Evolutionary conservation across 2,113 vertebrate species (phyloP), one percentile per base, ranked within the genome.

Genomic region (Cololabis saira): DNA sequence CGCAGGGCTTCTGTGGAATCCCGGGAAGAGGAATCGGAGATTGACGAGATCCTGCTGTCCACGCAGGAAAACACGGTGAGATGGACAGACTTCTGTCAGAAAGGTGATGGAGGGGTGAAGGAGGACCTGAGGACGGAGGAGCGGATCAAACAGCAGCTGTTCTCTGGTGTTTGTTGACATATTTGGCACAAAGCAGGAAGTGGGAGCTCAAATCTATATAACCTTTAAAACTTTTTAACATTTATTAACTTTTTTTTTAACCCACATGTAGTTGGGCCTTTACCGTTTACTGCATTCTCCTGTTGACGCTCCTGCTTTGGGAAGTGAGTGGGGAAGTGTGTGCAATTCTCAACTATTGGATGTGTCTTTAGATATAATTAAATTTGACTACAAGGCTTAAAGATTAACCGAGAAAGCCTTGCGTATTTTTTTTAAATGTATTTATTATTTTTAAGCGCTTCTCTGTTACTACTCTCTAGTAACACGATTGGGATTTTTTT

Each of bases 161-260:
- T 92, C 79, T 93, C 92, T 2, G 91, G 92, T 0, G 90, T 93
- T 9, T 92, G 92, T 80, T 93, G 87, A 93, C 74, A 67, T 21
- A 54, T 58, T 30, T 44, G 67, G 59, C 18, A 43, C 52, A 51
- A 50, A 55, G 33, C 1, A 2, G 22, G 30, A 1, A 19, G 21
- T 64, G 17, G 27, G 48, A 1, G 61, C 40, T 14, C 27, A 76
- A 67, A 37, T 33, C 64, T 51, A 30, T 44, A 13, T 24, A 52
- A 33, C 43, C 19, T 11, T 3, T 49, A 61, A 63, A 45, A 45
- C 6, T 7, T n/a, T n/a, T 45, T n/a, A n/a, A n/a, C n/a, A n/a
- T n/a, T n/a, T n/a, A n/a, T n/a, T n/a, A n/a, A n/a, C n/a, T n/a
- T n/a, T n/a, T n/a, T n/a, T n/a, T n/a, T n/a, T n/a, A 43, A 68